These are phyloP conservation scores for Epinephelus lanceolatus DNA, from an alignment of 2,113 vertebrate genomes.

Conservation along the genomic window DNA sequence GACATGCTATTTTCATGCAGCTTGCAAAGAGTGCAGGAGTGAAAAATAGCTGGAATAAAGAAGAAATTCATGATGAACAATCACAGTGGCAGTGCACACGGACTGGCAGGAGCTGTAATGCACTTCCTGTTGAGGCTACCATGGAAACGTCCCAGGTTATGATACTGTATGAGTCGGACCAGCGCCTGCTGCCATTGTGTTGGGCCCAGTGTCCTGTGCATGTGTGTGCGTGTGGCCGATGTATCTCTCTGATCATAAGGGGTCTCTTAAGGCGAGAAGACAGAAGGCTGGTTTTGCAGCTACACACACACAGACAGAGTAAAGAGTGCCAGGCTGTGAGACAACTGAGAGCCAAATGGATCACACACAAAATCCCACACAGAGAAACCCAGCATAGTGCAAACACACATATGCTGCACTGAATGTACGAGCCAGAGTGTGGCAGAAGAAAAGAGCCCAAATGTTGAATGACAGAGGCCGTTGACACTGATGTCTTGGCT, in stretches of 20 bases:
- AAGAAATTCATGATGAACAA: background rate
- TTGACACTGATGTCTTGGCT: conserved; percentile 42
- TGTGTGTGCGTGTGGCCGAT: conserved; percentile 24
- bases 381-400: conserved; percentile 46
- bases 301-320: conserved; percentile 17
- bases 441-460: conserved; percentile 28
- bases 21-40: background rate
- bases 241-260: conserved; percentile 54
- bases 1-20: background rate
- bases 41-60: background rate
- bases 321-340: conserved; percentile 61
- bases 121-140: conserved; percentile 65
- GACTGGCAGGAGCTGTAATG: conserved; percentile 40
- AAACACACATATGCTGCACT: conserved; percentile 67
- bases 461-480: conserved; percentile 43
- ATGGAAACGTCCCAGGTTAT: conserved; percentile 61
- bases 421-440: conserved; percentile 50
- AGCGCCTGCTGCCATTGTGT: conserved; percentile 46
- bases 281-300: conserved; percentile 61
- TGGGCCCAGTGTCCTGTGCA: conserved; percentile 26
- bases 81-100: conserved; percentile 35
- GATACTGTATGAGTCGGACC: conserved; percentile 15
- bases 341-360: conserved; percentile 67
- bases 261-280: conserved; percentile 58
- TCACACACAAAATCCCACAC: conserved; percentile 63